Conservation (phyloP, 2,888 invertebrate genomes). For the Myopa tessellatipennis region DNA sequence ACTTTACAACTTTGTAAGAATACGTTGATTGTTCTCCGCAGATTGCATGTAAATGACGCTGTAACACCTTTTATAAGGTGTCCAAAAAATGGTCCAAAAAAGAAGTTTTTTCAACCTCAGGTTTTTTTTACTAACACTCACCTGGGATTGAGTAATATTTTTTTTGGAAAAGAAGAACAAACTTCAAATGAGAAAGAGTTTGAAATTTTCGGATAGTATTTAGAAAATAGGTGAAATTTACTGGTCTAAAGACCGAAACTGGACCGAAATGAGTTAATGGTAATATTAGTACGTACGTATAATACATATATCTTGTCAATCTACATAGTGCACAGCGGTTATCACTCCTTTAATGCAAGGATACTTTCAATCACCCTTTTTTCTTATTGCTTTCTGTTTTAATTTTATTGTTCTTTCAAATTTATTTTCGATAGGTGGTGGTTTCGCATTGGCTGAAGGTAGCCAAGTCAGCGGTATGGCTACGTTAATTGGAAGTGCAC, state of each 20-base stretch:
- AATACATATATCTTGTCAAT: no score
- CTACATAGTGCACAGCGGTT: no score
- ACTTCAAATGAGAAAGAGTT: background rate
- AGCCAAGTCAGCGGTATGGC: conserved; percentile 85
- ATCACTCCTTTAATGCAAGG: background rate
- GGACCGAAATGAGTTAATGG: no score
- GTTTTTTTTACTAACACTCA: background rate
- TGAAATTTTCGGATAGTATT: background rate
- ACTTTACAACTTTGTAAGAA: background rate
- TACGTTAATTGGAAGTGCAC: conserved; percentile 77
- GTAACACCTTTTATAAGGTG: background rate
- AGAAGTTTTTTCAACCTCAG: background rate
- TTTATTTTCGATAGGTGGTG: conserved; percentile 74
- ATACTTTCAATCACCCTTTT: conserved; percentile 26
- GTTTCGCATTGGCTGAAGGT: conserved; percentile 90
- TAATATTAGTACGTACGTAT: no score
- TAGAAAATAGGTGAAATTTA: background rate
- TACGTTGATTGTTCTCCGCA: background rate
- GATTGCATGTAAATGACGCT: background rate
- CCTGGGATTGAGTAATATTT: background rate
- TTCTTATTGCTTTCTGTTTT: background rate
- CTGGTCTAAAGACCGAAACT: background rate
- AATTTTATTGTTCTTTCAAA: background rate
- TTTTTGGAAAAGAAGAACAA: background rate
- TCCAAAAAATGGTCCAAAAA: background rate